Evolutionary conservation across 1,140 invertebrate genomes (phyloP).

Genomic region (Triops cancriformis): DNA sequence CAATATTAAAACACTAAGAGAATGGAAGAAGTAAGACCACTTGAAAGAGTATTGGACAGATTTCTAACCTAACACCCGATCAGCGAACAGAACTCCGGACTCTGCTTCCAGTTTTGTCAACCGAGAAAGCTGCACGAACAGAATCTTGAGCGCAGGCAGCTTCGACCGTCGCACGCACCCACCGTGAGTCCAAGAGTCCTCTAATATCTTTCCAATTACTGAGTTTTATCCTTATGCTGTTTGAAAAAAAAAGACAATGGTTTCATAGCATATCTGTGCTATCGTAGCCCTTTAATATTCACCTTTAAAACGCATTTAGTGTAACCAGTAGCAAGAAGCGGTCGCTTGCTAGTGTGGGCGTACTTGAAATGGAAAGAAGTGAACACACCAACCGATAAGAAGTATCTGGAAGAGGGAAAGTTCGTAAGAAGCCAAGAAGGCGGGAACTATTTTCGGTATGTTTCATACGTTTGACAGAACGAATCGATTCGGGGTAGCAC

Average conservation of each 20-base stretch:
- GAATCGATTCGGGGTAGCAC: not conserved
- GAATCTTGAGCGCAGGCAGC: not conserved
- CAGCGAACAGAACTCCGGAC: not conserved
- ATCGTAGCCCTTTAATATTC: no score
- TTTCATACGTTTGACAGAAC: not conserved
- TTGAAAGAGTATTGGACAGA: not conserved
- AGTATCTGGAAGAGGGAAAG: not conserved
- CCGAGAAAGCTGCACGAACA: not conserved
- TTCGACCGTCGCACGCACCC: not conserved
- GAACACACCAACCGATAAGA: not conserved
- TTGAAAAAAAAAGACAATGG: no score
- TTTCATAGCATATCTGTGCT: no score
- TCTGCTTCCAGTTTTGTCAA: conserved; percentile 7
- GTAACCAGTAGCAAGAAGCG: conserved; percentile 8
- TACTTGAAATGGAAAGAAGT: not conserved
- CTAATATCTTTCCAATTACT: not conserved
- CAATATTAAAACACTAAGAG: no score
- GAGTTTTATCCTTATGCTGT: no score
- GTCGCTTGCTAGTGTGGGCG: not conserved
- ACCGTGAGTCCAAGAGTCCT: not conserved
- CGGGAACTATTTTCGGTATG: not conserved
- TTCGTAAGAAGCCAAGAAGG: not conserved
- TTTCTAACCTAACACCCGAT: not conserved
- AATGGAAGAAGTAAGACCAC: no score
- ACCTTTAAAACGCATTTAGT: no score